phyloP scores from a whole-genome alignment of 2,888 invertebrate genomes.

The Trachelus stipa region DNA sequence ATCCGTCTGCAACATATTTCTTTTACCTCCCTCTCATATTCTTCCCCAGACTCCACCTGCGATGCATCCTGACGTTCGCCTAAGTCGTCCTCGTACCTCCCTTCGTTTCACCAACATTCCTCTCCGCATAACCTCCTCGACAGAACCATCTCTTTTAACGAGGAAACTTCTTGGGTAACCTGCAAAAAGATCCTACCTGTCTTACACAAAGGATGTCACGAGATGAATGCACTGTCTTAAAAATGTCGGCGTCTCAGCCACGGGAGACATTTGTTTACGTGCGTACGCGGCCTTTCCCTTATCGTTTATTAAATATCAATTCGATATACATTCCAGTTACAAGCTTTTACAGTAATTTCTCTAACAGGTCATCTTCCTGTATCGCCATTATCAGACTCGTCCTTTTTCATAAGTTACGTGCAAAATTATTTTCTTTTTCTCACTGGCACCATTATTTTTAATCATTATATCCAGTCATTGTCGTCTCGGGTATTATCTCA shows the following conservation, averaged over 20 bases:
- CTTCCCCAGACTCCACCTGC: neutral
- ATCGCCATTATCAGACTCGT: neutral
- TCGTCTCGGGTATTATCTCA: neutral
- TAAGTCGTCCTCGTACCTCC: neutral
- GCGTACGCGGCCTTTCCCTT: constrained; percentile 13
- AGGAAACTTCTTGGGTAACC: neutral
- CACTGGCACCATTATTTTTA: neutral
- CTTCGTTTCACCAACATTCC: constrained; percentile 1
- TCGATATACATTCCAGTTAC: neutral
- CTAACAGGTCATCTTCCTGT: neutral
- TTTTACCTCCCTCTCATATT: neutral
- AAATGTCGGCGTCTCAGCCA: constrained; percentile 13
- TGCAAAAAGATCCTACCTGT: neutral
- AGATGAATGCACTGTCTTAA: constrained; percentile 1
- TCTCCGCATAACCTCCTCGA: neutral
- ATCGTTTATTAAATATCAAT: constrained; percentile 12
- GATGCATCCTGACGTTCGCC: neutral
- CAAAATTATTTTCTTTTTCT: neutral
- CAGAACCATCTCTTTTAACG: neutral
- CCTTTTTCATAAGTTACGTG: neutral
- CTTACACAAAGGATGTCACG: neutral
- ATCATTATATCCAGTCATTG: neutral
- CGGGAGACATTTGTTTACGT: constrained; percentile 5
- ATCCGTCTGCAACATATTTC: neutral
- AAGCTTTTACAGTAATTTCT: neutral